Conservation (phyloP, 1,140 invertebrate species). For the Panulirus ornatus region DNA sequence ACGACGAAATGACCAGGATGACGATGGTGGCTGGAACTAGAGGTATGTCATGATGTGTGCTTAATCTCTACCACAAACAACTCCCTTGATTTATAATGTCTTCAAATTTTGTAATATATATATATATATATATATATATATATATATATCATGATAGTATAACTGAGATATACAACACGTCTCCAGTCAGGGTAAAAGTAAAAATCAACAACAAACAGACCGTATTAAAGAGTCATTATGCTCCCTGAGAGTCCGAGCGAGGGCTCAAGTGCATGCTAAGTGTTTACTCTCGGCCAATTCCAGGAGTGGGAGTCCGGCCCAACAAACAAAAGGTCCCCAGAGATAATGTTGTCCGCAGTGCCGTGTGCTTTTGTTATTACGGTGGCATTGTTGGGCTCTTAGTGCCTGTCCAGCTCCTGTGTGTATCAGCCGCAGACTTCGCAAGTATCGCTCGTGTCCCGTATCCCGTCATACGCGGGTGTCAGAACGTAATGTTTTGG, state of each 20-base stretch:
- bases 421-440: constrained; percentile 15
- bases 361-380: constrained; percentile 73
- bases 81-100: background rate
- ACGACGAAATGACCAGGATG: no score
- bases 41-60: no score
- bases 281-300: constrained; percentile 59
- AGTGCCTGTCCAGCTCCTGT: constrained; percentile 23
- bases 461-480: constrained; percentile 26
- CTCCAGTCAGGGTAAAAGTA: background rate
- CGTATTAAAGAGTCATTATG: constrained; percentile 25
- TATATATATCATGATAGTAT: background rate
- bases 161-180: no score
- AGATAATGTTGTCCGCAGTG: constrained; percentile 67
- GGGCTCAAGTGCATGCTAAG: constrained; percentile 24
- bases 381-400: constrained; percentile 66
- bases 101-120: background rate
- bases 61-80: no score
- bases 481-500: constrained; percentile 62
- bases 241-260: constrained; percentile 14
- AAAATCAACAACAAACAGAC: background rate
- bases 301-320: constrained; percentile 5
- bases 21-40: no score
- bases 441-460: constrained; percentile 33
- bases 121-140: constrained; percentile 9
- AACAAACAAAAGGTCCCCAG: constrained; percentile 59